Evolutionary conservation across 2,113 vertebrate species (phyloP).

Genomic region (Oreochromis tanganicae): DNA sequence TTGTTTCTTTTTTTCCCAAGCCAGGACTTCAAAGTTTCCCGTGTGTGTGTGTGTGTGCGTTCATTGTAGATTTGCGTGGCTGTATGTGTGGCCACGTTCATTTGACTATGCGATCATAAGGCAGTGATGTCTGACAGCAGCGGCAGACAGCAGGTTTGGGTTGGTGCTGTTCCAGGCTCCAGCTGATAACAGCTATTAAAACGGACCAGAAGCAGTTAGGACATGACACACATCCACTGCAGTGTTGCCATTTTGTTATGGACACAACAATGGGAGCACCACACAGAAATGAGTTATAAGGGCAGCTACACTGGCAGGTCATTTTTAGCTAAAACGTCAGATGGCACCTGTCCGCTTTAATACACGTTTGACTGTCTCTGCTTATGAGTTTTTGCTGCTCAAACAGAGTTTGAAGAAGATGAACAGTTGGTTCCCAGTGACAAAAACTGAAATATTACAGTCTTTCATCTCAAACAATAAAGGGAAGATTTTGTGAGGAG

Average conservation of each 20-base stretch:
- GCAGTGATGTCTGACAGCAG: constrained; percentile 22
- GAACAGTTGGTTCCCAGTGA: neutral
- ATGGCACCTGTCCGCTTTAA: neutral
- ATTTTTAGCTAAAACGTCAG: neutral
- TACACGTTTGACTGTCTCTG: neutral
- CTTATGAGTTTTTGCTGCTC: neutral
- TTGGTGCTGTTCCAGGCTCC: constrained; percentile 17
- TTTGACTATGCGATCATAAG: neutral
- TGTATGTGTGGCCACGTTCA: neutral
- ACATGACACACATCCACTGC: constrained; percentile 8
- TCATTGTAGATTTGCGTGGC: neutral
- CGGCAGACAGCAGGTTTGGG: constrained; percentile 7
- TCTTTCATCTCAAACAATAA: neutral
- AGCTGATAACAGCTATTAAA: constrained; percentile 25
- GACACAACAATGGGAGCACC: neutral
- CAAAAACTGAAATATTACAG: neutral
- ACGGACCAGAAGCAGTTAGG: constrained; percentile 15
- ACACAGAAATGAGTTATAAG: neutral
- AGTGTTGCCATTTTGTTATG: neutral
- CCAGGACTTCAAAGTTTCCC: no score
- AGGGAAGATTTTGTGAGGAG: neutral
- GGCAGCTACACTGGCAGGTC: neutral
- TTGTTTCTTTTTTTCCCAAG: no score
- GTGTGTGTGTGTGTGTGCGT: neutral
- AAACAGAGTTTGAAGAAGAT: neutral